Evolutionary conservation across 2,113 vertebrate species (phyloP).

Genomic region (Neodontobutis hainanensis): DNA sequence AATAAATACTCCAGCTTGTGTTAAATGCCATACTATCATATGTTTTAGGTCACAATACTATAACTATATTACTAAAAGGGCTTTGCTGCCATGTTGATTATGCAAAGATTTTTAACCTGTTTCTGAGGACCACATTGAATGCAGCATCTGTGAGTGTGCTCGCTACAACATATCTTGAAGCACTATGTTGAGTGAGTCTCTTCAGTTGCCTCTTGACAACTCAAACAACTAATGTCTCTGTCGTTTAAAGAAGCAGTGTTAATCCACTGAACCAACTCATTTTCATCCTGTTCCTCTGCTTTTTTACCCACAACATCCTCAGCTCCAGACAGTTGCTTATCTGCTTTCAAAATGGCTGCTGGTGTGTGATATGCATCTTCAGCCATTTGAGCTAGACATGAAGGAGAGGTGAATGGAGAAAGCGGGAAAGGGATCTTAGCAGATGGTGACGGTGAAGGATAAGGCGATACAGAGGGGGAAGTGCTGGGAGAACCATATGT

Average conservation of each 20-base stretch:
- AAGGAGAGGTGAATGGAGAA: constrained; percentile 34
- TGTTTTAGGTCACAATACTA: too few species aligned
- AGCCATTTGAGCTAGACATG: background rate
- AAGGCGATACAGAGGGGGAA: constrained; percentile 47
- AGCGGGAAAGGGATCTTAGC: constrained; percentile 31
- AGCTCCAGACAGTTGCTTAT: constrained; percentile 8
- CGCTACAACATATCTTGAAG: background rate
- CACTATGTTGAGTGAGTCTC: constrained; percentile 50
- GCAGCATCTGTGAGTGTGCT: background rate
- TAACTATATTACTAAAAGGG: background rate
- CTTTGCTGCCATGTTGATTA: background rate
- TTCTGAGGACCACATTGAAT: background rate
- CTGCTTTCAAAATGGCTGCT: background rate
- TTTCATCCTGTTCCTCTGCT: constrained; percentile 32
- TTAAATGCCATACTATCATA: too few species aligned
- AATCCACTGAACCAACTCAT: constrained; percentile 50
- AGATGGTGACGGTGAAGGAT: constrained; percentile 49
- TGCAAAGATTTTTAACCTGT: background rate
- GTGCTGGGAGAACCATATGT: constrained; percentile 32
- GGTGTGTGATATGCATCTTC: constrained; percentile 30
- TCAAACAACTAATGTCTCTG: constrained; percentile 77
- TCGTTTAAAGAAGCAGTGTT: constrained; percentile 69
- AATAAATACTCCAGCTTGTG: background rate
- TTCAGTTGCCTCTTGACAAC: constrained; percentile 74
- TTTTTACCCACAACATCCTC: constrained; percentile 7